Percentiles rank a stretch among this genome's conserved stretches.
Conservation (phyloP, 1,140 invertebrate species). For the Diabrotica undecimpunctata region DNA sequence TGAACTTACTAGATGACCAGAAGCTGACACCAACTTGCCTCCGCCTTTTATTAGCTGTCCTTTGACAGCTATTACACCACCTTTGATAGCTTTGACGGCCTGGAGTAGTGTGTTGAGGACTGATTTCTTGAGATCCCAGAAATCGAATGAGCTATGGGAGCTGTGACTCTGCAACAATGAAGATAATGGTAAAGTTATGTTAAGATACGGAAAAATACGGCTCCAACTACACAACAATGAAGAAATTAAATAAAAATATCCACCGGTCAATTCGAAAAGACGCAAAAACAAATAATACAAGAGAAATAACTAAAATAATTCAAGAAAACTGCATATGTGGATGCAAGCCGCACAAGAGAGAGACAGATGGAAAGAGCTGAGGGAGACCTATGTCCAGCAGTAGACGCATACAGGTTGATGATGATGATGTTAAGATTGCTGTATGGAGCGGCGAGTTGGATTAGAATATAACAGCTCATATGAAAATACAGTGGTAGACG, state of each 20-base stretch:
- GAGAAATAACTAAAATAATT: too few species aligned
- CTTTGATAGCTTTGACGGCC: slow-evolving; percentile 80
- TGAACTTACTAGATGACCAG: slow-evolving; percentile 66
- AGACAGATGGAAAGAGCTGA: neutral
- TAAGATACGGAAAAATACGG: neutral
- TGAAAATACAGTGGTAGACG: neutral
- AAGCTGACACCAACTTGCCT: slow-evolving; percentile 67
- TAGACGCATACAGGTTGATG: too few species aligned
- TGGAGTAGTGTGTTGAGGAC: slow-evolving; percentile 75
- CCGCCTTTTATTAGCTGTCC: slow-evolving; percentile 80
- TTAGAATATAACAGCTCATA: too few species aligned
- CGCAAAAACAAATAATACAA: too few species aligned
- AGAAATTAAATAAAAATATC: too few species aligned
- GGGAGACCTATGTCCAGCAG: neutral
- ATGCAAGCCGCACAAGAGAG: too few species aligned
- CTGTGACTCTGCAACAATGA: slow-evolving; percentile 47
- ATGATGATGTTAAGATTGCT: neutral
- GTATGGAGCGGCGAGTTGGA: too few species aligned
- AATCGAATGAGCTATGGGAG: slow-evolving; percentile 57
- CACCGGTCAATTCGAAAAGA: too few species aligned
- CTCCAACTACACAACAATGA: too few species aligned
- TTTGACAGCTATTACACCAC: slow-evolving; percentile 76
- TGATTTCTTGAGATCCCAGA: slow-evolving; percentile 75
- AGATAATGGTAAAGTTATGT: neutral
- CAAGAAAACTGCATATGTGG: too few species aligned